Base-by-base conservation (phyloP, 2,113 vertebrate species). In the Pavo muticus region DNA sequence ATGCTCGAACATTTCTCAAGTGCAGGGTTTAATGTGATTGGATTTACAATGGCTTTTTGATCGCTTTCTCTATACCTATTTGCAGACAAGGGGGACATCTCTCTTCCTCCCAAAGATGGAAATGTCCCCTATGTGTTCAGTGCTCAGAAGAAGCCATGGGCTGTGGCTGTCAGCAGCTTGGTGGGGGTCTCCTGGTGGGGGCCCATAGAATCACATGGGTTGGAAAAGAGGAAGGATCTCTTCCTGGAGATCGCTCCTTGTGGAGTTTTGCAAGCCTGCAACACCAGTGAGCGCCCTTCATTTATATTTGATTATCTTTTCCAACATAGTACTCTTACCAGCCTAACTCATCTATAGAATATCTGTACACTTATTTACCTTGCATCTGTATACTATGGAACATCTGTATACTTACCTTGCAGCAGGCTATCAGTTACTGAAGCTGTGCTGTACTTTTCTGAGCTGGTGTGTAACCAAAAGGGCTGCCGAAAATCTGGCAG, bases 351-450 rank as follows among this genome's bases (percentile, higher is more conserved):
- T 35, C 35, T 35, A 6, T 35, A 35, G 35, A 35, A 35, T 35
- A 35, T 35, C 35, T 35, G 35, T 35, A 35, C 35, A 35, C 35
- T 35, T 35, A 35, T 35, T 35, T 35, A 35, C 35, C 35, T 35
- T 35, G 35, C 35, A 35, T 35, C 35, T 35, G 35, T 35, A 35
- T 35, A 35, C 35, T 35, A 35, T 35, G 35, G 35, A 35, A 35
- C 35, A 35, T 35, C 35, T 35, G 35, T 35, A 35, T 35, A 35
- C 35, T 35, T 35, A 35, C 35, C 35, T 35, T 35, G 35, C 35
- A 35, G 35, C 35, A 35, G 35, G 14, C 83, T 70, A 94, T 95
- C 87, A 96, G 93, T 96, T 92, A 96, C 82, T 88, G 87, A 91
- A 63, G 79, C 29, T 0, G 25, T 54, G 56, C 37, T 42, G 76